Evolutionary conservation across 1,140 invertebrate genomes (phyloP).

Genomic region (Drosophila malerkotliana): DNA sequence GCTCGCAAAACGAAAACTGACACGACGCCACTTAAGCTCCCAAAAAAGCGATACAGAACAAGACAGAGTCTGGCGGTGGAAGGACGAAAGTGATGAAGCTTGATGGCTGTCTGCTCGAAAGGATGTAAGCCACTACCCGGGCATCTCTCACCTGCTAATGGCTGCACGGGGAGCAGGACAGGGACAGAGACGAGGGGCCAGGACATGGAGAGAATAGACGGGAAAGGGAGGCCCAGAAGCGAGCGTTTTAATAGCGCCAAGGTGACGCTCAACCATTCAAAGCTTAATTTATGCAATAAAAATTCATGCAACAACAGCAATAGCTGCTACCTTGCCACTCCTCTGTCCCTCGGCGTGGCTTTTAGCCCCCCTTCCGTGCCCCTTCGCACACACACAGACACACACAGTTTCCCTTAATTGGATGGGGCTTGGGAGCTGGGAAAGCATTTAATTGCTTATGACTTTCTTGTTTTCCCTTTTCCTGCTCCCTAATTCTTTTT

Average conservation of each 20-base stretch:
- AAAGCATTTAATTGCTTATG: slow-evolving; percentile 77
- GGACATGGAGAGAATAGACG: neutral
- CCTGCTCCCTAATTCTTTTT: slow-evolving; percentile 12
- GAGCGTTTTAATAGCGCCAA: slow-evolving; percentile 77
- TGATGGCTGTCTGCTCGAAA: slow-evolving; percentile 52
- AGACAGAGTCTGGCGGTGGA: slow-evolving; percentile 4
- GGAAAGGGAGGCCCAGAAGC: slow-evolving; percentile 9
- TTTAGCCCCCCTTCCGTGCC: neutral
- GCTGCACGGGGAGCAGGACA: slow-evolving; percentile 2
- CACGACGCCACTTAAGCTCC: slow-evolving; percentile 69
- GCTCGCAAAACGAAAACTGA: slow-evolving; percentile 60
- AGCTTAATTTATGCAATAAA: slow-evolving; percentile 82
- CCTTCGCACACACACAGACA: slow-evolving; percentile 5
- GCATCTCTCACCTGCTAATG: slow-evolving; percentile 55
- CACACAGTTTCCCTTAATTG: slow-evolving; percentile 55
- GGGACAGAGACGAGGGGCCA: neutral
- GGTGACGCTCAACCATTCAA: slow-evolving; percentile 80
- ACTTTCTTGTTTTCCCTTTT: slow-evolving; percentile 57
- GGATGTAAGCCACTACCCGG: slow-evolving; percentile 14
- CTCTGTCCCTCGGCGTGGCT: neutral
- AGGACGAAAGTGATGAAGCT: slow-evolving; percentile 33
- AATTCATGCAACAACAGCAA: slow-evolving; percentile 46
- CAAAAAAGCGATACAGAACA: slow-evolving; percentile 67
- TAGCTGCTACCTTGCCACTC: neutral
- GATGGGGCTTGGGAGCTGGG: slow-evolving; percentile 44